Conservation (phyloP, 2,113 vertebrate genomes). For the Hippocampus mohnikei region DNA sequence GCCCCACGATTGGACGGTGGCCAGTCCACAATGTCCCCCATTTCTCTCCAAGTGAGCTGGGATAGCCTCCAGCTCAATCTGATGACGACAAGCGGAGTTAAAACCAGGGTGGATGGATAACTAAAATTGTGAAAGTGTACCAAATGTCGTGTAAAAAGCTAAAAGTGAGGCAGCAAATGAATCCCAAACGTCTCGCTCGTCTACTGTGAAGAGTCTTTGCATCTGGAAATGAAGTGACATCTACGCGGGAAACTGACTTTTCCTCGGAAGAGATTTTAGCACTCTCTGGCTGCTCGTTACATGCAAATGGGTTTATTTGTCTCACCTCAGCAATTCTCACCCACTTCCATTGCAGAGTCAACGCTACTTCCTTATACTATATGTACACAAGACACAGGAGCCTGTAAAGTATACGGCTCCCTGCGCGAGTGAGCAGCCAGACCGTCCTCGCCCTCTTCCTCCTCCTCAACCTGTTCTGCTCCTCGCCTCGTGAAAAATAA, state of each 20-base stretch:
- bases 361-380: not conserved
- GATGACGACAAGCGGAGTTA: not conserved
- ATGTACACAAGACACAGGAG: slow-evolving; percentile 6
- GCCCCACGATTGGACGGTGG: not conserved
- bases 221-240: not conserved
- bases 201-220: not conserved
- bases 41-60: not conserved
- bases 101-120: not conserved
- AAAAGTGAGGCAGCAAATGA: not conserved
- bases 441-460: slow-evolving; percentile 23
- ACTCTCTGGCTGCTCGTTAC: not conserved
- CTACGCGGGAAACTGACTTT: not conserved
- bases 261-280: not conserved
- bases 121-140: not conserved
- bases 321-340: not conserved
- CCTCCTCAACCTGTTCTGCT: slow-evolving; percentile 17
- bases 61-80: not conserved
- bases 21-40: not conserved
- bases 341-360: slow-evolving; percentile 1
- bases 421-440: slow-evolving; percentile 6
- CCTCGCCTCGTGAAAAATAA: slow-evolving; percentile 23
- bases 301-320: slow-evolving; percentile 9
- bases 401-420: slow-evolving; percentile 15
- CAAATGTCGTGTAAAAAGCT: not conserved
- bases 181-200: not conserved